These are phyloP conservation scores for Cacoxenus indagator DNA, from an alignment of 2,888 invertebrate genomes.

Conservation along the genomic window DNA sequence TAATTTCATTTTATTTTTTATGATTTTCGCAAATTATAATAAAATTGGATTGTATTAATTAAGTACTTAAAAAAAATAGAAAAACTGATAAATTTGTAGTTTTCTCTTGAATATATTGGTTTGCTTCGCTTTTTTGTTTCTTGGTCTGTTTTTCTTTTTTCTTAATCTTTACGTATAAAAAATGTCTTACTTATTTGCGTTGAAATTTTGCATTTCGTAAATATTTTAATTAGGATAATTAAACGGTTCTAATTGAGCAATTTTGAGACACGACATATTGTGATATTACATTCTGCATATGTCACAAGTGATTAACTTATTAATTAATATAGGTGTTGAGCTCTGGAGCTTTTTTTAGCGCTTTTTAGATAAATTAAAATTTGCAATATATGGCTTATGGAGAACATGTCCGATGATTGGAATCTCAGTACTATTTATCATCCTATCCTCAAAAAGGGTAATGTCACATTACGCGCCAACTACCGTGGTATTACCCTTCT, in stretches of 20 bases:
- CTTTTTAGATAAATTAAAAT: background rate
- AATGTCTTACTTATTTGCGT: background rate
- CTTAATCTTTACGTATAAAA: background rate
- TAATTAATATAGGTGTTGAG: background rate
- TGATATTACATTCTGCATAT: slow-evolving; percentile 34
- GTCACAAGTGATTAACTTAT: slow-evolving; percentile 39
- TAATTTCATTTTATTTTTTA: slow-evolving; percentile 60
- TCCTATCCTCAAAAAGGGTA: too few relatives aligned
- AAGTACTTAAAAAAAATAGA: slow-evolving; percentile 42
- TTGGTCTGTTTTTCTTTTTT: background rate
- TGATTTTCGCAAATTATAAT: slow-evolving; percentile 23
- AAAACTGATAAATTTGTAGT: slow-evolving; percentile 28
- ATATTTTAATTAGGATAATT: slow-evolving; percentile 57
- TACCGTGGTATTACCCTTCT: too few relatives aligned
- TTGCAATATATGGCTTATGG: too few relatives aligned
- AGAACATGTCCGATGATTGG: too few relatives aligned
- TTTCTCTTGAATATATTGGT: slow-evolving; percentile 7
- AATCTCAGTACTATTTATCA: too few relatives aligned
- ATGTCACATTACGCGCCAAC: too few relatives aligned
- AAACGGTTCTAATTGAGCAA: background rate
- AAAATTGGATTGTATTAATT: slow-evolving; percentile 61
- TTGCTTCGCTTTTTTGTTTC: background rate
- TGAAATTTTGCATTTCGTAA: slow-evolving; percentile 31
- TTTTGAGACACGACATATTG: background rate
- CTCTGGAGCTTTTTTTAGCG: too few relatives aligned